Evolutionary conservation across 2,797 vertebrate genomes (phyloP).

Genomic region (Gobionotothen gibberifrons): DNA sequence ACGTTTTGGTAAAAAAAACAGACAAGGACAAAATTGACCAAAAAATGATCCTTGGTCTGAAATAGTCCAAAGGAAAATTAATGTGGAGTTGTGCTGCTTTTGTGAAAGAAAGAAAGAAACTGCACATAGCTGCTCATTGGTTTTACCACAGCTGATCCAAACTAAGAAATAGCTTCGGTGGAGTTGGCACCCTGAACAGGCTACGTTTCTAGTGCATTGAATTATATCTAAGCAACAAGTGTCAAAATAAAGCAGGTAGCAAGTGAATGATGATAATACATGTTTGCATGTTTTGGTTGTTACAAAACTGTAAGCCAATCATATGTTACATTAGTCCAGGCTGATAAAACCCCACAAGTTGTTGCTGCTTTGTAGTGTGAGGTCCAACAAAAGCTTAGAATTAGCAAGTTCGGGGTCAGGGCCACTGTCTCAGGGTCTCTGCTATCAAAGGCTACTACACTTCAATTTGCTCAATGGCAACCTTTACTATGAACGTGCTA

Average conservation of each 20-base stretch:
- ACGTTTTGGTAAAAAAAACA: not conserved
- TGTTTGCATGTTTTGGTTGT: not conserved
- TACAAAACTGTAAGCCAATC: not conserved
- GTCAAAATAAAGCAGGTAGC: slow-evolving; percentile 41
- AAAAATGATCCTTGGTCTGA: not conserved
- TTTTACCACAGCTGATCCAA: slow-evolving; percentile 44
- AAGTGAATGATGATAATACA: slow-evolving; percentile 15
- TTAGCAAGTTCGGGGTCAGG: not conserved
- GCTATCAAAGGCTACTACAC: not conserved
- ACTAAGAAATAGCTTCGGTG: slow-evolving; percentile 23
- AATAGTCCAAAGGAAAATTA: not conserved
- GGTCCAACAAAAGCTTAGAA: not conserved
- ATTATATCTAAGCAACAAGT: slow-evolving; percentile 70
- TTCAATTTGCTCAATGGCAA: not conserved
- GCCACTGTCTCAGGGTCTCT: not conserved
- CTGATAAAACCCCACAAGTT: not conserved
- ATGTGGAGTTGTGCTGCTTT: not conserved
- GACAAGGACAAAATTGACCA: not conserved
- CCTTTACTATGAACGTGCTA: not conserved
- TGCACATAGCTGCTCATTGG: slow-evolving; percentile 49
- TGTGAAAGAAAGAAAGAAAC: not conserved
- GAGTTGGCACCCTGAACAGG: slow-evolving; percentile 51
- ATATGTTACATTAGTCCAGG: not conserved
- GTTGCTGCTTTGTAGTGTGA: not conserved
- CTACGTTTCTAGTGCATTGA: slow-evolving; percentile 45